These are phyloP conservation scores for Meloidogyne floridensis DNA, from an alignment of 1,140 invertebrate species.

Conservation along the genomic window DNA sequence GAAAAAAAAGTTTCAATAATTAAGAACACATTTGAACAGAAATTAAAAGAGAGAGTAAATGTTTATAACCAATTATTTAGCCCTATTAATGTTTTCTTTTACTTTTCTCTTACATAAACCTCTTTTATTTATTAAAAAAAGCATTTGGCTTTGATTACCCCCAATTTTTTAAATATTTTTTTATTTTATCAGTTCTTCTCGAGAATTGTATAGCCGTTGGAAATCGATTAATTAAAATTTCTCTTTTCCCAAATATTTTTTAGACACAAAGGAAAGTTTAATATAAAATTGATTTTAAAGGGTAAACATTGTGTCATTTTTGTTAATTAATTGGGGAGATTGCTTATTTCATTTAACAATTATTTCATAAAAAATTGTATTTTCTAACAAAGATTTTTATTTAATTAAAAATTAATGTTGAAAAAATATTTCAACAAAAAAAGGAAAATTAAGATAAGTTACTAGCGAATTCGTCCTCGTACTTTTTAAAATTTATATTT, in stretches of 20 bases:
- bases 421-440: no score
- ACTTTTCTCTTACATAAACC: background rate
- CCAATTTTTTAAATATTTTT: background rate
- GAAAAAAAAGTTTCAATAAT: no score
- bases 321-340: no score
- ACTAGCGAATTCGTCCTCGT: no score
- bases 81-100: background rate
- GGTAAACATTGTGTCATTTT: no score
- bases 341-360: no score
- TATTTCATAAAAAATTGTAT: no score
- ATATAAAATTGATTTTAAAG: background rate
- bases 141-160: background rate
- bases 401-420: no score
- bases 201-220: background rate
- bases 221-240: conserved; percentile 5
- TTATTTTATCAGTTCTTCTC: background rate
- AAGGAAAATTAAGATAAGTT: no score
- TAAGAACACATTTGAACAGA: no score
- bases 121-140: background rate
- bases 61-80: background rate
- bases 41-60: background rate
- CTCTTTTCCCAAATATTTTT: background rate
- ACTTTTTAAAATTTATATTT: no score
- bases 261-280: background rate
- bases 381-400: no score